phyloP scores from a whole-genome alignment of 2,113 vertebrate species.

The Mellivora capensis region DNA sequence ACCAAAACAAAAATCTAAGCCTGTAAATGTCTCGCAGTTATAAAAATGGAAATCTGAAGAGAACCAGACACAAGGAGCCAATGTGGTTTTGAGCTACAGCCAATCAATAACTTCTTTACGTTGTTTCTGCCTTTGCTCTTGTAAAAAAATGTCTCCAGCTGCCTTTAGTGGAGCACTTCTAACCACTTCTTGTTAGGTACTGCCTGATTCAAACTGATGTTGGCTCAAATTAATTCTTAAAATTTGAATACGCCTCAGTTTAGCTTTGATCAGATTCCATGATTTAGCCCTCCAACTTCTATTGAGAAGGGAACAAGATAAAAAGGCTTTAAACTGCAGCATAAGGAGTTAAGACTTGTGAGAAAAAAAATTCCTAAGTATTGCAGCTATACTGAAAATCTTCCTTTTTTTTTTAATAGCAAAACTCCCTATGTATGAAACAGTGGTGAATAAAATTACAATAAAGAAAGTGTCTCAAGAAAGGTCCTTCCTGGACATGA shows the following conservation, averaged over 20 bases:
- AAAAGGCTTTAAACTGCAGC: neutral
- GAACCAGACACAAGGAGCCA: neutral
- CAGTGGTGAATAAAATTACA: neutral
- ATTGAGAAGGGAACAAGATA: neutral
- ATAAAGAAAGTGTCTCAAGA: neutral
- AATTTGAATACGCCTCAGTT: neutral
- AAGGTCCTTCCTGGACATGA: neutral
- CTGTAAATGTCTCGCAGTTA: neutral
- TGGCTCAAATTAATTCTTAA: slow-evolving; percentile 5
- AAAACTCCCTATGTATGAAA: neutral
- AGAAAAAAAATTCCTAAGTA: neutral
- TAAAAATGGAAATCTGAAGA: neutral
- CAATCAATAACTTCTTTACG: neutral
- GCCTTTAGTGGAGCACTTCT: neutral
- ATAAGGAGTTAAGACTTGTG: neutral
- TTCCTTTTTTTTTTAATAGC: neutral
- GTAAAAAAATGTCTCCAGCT: neutral
- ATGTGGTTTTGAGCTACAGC: neutral
- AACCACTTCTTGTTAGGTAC: neutral
- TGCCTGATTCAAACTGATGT: neutral
- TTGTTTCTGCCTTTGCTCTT: neutral
- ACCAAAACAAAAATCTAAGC: neutral
- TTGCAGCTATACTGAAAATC: neutral
- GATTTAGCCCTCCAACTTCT: neutral
- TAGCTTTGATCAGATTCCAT: neutral